A percentile compares a stretch with the other conserved stretches of the same genome.
phyloP scores from a whole-genome alignment of 2,113 vertebrate species.

The Trachemys scripta region DNA sequence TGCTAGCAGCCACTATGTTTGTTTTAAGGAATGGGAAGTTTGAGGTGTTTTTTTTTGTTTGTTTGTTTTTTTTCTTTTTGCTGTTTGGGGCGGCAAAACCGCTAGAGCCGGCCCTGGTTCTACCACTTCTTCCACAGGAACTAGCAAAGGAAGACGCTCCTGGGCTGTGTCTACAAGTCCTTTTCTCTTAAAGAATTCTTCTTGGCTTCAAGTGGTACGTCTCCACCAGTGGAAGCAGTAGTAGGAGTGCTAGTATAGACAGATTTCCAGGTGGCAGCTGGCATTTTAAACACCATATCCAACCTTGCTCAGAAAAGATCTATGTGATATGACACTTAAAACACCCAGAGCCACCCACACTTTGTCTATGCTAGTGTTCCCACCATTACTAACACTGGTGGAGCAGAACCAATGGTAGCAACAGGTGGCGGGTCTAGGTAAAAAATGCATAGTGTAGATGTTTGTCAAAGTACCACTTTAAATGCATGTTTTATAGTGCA shows the following conservation, averaged over 20 bases:
- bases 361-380: too few relatives aligned
- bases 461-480: not conserved
- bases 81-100: too few relatives aligned
- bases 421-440: too few relatives aligned
- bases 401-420: too few relatives aligned
- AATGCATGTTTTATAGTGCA: not conserved
- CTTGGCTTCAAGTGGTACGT: not conserved
- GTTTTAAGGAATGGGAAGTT: not conserved
- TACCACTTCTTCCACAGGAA: not conserved
- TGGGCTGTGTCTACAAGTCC: not conserved
- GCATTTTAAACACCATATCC: not conserved
- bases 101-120: not conserved
- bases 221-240: not conserved
- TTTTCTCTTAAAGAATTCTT: not conserved
- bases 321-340: not conserved
- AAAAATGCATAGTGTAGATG: not conserved
- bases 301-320: not conserved
- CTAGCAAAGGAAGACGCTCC: not conserved
- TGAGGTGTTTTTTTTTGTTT: too few relatives aligned
- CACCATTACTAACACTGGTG: too few relatives aligned
- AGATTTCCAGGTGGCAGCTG: not conserved
- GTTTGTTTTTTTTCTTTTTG: too few relatives aligned
- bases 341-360: not conserved
- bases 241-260: not conserved
- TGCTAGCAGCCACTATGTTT: not conserved